Evolutionary conservation across 2,797 vertebrate genomes (phyloP), one percentile per base, ranked within the genome.

Genomic region (Spinus olivaceus): DNA sequence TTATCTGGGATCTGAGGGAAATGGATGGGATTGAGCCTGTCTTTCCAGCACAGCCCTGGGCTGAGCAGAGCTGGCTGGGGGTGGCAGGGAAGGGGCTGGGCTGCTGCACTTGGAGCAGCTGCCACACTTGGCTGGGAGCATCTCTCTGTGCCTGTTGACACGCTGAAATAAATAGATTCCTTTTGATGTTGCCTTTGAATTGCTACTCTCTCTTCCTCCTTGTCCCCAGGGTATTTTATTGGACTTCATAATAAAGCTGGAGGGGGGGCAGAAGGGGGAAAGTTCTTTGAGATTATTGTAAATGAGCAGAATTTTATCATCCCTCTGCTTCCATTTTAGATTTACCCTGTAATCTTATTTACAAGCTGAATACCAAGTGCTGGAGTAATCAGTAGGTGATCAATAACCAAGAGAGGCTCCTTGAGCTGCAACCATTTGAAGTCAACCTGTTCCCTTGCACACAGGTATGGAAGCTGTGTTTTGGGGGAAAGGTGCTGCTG

Each of bases 141-240:
- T 83, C 80, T 57, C 70, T 33, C 64, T 2, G 9, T 46, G 69
- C 61, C 54, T 69, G 39, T 59, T 81, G 64, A 65, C 35, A 37
- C 0, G 0, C 47, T 89, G 35, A 88, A 85, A 81, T 14, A 22
- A 67, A 46, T 9, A 57, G 71, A 61, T 90, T 23, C 41, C 61
- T 87, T 92, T 84, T 84, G 86, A 74, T 85, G 81, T 92, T 96
- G 44, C 67, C 63, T 96, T 91, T 86, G 85, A 91, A 84, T 86
- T 3, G 5, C 57, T 94, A 22, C 39, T 79, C 41, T 85, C 30
- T 71, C 72, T 85, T 71, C 72, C 66, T 79, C 74, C 77, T 79
- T 4, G 2, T 91, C 91, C 63, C 77, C 66, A 46, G 60, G 56
- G 82, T 63, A 17, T 86, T 88, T 74, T 65, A 54, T 47, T 80